phyloP scores from a whole-genome alignment of 2,113 vertebrate genomes.

The Notothenia coriiceps region DNA sequence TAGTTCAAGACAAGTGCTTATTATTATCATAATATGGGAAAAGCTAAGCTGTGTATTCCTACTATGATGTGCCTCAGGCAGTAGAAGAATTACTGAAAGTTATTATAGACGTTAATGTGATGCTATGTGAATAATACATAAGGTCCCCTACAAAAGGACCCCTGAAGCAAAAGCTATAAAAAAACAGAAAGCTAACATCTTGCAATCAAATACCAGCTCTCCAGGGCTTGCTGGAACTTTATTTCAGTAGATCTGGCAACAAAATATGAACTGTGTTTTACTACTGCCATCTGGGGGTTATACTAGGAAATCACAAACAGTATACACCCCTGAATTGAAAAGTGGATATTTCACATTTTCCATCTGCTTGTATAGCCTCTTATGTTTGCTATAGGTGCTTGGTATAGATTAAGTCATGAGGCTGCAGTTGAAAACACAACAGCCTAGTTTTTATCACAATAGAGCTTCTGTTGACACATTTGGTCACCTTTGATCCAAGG shows the following conservation, averaged over 20 bases:
- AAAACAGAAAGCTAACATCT: not conserved
- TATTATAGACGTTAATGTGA: conserved; percentile 41
- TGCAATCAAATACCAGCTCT: not conserved
- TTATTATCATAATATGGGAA: conserved; percentile 1
- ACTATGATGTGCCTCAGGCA: conserved; percentile 26
- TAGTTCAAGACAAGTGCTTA: not conserved
- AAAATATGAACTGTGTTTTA: conserved; percentile 20
- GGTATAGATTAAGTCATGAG: not conserved
- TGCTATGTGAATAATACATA: conserved; percentile 48
- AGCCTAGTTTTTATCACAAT: not conserved
- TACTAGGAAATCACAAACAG: not conserved
- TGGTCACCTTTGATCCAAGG: conserved; percentile 27
- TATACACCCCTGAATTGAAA: not conserved
- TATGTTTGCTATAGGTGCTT: not conserved
- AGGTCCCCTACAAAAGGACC: conserved; percentile 2
- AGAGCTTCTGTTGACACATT: conserved; percentile 12
- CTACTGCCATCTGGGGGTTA: conserved; percentile 60
- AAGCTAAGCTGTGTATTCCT: conserved; percentile 19
- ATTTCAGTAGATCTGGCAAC: not conserved
- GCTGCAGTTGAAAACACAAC: not conserved
- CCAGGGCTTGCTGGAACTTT: not conserved
- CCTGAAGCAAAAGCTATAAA: too few relatives aligned
- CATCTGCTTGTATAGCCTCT: not conserved
- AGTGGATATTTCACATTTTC: not conserved
- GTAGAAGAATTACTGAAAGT: conserved; percentile 39